These are phyloP conservation scores for Pectinophora gossypiella DNA, from an alignment of 1,140 invertebrate species.

Conservation along the genomic window DNA sequence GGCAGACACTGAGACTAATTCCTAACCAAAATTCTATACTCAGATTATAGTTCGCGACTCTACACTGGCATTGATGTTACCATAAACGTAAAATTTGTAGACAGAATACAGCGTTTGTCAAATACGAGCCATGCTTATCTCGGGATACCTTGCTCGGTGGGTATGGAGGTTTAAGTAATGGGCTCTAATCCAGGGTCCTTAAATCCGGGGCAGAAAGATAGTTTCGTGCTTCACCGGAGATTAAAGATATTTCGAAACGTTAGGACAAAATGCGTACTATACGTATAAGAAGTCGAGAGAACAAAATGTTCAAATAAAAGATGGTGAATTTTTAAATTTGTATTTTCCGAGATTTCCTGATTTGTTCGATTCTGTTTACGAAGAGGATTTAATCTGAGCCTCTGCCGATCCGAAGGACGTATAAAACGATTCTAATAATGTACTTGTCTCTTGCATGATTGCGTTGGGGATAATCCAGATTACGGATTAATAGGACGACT, in stretches of 20 bases:
- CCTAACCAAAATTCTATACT: background rate
- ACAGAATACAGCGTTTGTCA: background rate
- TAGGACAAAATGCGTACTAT: too few species aligned
- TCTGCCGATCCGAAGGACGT: background rate
- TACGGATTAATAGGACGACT: conserved; percentile 35
- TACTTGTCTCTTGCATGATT: conserved; percentile 44
- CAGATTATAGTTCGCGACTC: background rate
- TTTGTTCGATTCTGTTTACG: background rate
- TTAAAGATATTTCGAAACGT: background rate
- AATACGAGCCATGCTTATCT: background rate
- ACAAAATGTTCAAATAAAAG: background rate
- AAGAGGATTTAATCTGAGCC: background rate
- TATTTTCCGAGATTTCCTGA: background rate
- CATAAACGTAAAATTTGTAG: background rate
- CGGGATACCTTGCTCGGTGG: background rate
- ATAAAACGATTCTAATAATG: conserved; percentile 34
- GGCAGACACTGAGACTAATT: background rate
- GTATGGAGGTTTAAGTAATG: background rate
- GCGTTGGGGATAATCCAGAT: conserved; percentile 51
- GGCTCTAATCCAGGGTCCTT: background rate
- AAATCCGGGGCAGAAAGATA: background rate
- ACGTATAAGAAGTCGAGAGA: too few species aligned
- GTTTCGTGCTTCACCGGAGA: background rate
- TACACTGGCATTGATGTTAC: background rate
- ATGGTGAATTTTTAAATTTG: background rate